Conservation (phyloP, 2,888 invertebrate genomes). For the Watsonalla binaria region DNA sequence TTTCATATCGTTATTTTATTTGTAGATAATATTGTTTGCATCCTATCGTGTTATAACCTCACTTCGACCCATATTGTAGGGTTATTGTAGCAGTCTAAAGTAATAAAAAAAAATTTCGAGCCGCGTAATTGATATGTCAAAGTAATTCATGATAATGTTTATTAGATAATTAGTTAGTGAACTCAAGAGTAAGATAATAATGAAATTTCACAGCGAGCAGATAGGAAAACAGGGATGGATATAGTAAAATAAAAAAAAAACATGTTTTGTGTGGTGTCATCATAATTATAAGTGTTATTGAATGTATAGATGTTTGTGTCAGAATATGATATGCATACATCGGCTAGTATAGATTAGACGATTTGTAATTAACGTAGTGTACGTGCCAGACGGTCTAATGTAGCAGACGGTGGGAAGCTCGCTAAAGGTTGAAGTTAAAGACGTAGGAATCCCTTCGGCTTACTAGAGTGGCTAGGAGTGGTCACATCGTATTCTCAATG, state of each 20-base stretch:
- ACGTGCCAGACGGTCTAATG: slow-evolving; percentile 41
- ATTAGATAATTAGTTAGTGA: slow-evolving; percentile 74
- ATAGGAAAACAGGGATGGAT: slow-evolving; percentile 78
- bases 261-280: slow-evolving; percentile 71
- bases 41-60: slow-evolving; percentile 44
- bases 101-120: slow-evolving; percentile 72
- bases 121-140: slow-evolving; percentile 79
- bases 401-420: slow-evolving; percentile 47
- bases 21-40: slow-evolving; percentile 38
- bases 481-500: slow-evolving; percentile 39
- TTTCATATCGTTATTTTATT: slow-evolving; percentile 29
- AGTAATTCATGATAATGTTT: slow-evolving; percentile 75
- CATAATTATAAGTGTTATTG: slow-evolving; percentile 73
- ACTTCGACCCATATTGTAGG: slow-evolving; percentile 70
- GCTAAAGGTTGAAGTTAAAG: slow-evolving; percentile 61
- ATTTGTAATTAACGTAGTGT: slow-evolving; percentile 45
- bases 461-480: slow-evolving; percentile 20
- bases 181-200: slow-evolving; percentile 64
- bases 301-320: slow-evolving; percentile 68
- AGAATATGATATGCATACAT: slow-evolving; percentile 40
- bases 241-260: slow-evolving; percentile 62
- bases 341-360: slow-evolving; percentile 61
- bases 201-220: slow-evolving; percentile 69
- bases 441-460: slow-evolving; percentile 22
- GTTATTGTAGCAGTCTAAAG: slow-evolving; percentile 65